phyloP scores from a whole-genome alignment of 2,113 vertebrate species.

The Atrichornis clamosus region DNA sequence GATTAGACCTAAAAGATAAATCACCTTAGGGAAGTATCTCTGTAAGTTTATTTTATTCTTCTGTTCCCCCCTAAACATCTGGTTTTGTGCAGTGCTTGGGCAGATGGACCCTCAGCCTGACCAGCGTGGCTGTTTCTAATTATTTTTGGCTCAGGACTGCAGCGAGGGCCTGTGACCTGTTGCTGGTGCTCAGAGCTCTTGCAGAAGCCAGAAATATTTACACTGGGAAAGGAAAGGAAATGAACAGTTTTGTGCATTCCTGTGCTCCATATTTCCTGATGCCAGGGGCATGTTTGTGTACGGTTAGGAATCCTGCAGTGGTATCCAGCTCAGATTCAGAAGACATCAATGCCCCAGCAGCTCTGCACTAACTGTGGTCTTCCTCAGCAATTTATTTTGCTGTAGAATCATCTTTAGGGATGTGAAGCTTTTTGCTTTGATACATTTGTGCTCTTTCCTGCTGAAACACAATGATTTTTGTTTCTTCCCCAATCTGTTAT shows the following conservation, averaged over 20 bases:
- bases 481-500: not conserved
- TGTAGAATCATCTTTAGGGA: not conserved
- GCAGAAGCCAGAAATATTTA: not conserved
- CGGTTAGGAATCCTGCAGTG: not conserved
- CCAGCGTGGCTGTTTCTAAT: not conserved
- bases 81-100: not conserved
- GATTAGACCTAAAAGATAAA: not conserved
- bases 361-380: not conserved
- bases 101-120: not conserved
- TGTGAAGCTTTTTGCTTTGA: not conserved
- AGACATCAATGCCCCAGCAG: not conserved
- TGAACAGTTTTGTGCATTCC: too few species aligned
- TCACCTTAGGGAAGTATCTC: not conserved
- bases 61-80: not conserved
- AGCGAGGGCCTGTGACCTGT: not conserved
- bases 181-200: not conserved
- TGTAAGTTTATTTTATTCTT: not conserved
- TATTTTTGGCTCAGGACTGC: not conserved
- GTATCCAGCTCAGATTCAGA: not conserved
- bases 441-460: not conserved
- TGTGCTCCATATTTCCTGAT: fast-evolving
- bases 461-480: not conserved
- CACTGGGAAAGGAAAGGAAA: not conserved
- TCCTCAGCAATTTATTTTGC: not conserved
- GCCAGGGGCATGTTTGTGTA: not conserved